Conservation (phyloP, 2,797 vertebrate genomes). For the Rallus crepitans region DNA sequence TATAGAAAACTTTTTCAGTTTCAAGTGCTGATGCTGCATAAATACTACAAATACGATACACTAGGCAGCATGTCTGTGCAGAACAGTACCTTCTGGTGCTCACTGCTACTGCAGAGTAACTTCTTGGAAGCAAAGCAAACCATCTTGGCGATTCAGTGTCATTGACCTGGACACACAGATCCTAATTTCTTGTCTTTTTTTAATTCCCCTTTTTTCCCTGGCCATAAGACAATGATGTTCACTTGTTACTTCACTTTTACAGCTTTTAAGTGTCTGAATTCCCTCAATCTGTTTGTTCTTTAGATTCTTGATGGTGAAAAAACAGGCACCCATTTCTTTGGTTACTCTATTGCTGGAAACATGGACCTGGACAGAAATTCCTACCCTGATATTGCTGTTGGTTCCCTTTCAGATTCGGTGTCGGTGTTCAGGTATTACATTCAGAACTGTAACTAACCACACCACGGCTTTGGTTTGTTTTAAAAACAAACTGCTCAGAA, state of each 20-base stretch:
- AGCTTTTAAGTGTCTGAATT: neutral
- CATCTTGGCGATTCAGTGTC: neutral
- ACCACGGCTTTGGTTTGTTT: neutral
- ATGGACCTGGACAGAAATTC: conserved; percentile 95
- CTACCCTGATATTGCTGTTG: conserved; percentile 95
- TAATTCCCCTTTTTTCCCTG: no score
- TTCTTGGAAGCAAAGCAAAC: neutral
- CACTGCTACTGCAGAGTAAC: neutral
- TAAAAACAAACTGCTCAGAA: neutral
- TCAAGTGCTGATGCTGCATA: neutral
- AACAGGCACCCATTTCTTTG: conserved; percentile 85
- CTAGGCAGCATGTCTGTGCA: neutral
- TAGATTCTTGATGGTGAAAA: conserved; percentile 90
- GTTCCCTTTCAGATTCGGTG: conserved; percentile 92
- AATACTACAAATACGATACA: neutral
- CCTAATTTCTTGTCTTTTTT: neutral
- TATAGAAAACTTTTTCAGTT: neutral
- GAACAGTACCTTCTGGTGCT: neutral
- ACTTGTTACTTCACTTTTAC: neutral
- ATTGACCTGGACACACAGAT: neutral
- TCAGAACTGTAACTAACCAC: neutral
- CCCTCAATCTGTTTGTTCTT: conserved; percentile 27
- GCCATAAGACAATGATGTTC: neutral
- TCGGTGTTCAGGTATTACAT: conserved; percentile 87
- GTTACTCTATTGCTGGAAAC: conserved; percentile 95